phyloP scores from a whole-genome alignment of 2,113 vertebrate species.

The Etheostoma spectabile region DNA sequence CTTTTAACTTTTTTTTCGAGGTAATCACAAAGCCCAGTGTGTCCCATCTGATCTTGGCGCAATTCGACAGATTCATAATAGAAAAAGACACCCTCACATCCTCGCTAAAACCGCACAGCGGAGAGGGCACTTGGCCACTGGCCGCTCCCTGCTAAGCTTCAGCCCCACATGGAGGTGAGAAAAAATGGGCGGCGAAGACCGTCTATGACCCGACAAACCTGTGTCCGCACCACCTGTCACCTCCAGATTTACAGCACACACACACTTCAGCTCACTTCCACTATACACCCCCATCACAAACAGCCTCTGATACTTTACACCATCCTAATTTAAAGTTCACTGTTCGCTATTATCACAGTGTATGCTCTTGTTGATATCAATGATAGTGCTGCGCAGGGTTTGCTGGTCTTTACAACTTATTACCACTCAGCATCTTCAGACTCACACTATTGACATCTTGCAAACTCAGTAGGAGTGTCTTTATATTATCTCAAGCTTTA shows the following conservation, averaged over 20 bases:
- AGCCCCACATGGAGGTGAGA: neutral
- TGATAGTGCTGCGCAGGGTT: constrained; percentile 24
- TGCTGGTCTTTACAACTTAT: constrained; percentile 31
- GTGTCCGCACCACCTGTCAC: neutral
- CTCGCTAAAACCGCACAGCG: neutral
- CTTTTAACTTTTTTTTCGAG: constrained; percentile 14
- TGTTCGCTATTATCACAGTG: constrained; percentile 22
- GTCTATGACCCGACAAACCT: neutral
- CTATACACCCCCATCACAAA: neutral
- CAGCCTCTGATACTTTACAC: constrained; percentile 16
- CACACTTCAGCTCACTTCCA: neutral
- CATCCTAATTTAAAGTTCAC: constrained; percentile 32
- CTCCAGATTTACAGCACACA: neutral
- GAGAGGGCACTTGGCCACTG: neutral
- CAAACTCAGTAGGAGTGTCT: constrained; percentile 31
- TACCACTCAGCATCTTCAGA: constrained; percentile 29
- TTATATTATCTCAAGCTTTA: constrained; percentile 36
- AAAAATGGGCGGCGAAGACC: neutral
- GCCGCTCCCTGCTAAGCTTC: neutral
- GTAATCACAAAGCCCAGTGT: neutral
- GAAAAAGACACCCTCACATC: neutral
- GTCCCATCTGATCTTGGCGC: neutral
- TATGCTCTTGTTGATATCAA: constrained; percentile 12
- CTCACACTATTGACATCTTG: constrained; percentile 28
- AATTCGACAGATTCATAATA: neutral